These are phyloP conservation scores for Apodemia duryi DNA, from an alignment of 2,888 invertebrate species.

Conservation along the genomic window DNA sequence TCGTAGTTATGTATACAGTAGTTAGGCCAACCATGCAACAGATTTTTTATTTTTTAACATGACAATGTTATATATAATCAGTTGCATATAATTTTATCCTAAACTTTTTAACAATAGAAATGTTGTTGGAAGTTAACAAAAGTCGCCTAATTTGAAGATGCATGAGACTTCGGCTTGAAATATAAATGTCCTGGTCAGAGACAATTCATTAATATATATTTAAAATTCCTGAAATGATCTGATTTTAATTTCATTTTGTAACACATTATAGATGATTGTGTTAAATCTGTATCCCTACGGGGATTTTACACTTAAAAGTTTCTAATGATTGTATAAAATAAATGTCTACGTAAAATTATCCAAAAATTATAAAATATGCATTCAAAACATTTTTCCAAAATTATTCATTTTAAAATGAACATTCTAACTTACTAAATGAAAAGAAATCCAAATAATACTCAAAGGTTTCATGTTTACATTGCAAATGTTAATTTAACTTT, in stretches of 20 bases:
- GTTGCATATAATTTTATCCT: too few relatives aligned
- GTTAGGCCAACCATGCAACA: too few relatives aligned
- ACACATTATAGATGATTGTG: neutral
- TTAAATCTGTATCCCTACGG: neutral
- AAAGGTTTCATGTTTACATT: slow-evolving; percentile 2
- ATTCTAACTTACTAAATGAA: neutral
- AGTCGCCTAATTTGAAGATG: neutral
- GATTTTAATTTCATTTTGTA: neutral
- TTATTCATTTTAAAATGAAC: neutral
- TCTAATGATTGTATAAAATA: neutral
- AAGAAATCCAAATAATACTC: slow-evolving; percentile 4
- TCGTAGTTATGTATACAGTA: too few relatives aligned
- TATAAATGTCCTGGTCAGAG: too few relatives aligned
- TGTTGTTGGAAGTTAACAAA: too few relatives aligned
- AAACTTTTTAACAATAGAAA: too few relatives aligned
- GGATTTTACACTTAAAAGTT: neutral
- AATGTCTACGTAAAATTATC: neutral
- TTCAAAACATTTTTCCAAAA: neutral
- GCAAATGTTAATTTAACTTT: neutral
- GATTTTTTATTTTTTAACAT: too few relatives aligned
- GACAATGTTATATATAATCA: too few relatives aligned
- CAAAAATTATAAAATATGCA: neutral
- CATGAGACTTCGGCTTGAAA: too few relatives aligned
- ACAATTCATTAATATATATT: neutral
- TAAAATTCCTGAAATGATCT: too few relatives aligned